These are phyloP conservation scores for Sweltsa coloradensis DNA, from an alignment of 1,140 invertebrate genomes.

Conservation along the genomic window DNA sequence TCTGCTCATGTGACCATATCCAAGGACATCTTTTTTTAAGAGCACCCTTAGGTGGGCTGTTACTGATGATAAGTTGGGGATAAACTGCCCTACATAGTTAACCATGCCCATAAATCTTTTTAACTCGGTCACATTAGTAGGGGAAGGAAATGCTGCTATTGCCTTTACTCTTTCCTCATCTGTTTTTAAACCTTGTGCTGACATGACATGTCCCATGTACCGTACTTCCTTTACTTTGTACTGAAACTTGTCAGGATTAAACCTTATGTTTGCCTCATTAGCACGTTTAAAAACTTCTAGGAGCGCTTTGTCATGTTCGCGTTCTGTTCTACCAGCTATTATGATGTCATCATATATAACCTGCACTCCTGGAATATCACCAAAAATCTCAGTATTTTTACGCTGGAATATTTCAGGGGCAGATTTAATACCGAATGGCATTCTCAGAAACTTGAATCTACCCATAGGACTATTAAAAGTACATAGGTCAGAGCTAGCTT, in stretches of 20 bases:
- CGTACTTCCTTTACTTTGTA: slow-evolving; percentile 9
- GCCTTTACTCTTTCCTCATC: slow-evolving; percentile 27
- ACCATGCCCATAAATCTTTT: slow-evolving; percentile 25
- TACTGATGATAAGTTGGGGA: slow-evolving; percentile 16
- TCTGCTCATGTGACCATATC: slow-evolving; percentile 14
- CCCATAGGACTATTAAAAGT: slow-evolving; percentile 35
- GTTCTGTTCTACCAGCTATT: slow-evolving; percentile 10
- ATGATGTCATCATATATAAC: slow-evolving; percentile 28
- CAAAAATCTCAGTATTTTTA: slow-evolving; percentile 17
- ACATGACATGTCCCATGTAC: neutral
- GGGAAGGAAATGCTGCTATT: slow-evolving; percentile 23
- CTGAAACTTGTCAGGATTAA: neutral
- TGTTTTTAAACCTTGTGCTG: slow-evolving; percentile 18
- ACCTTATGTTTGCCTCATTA: neutral
- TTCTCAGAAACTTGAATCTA: slow-evolving; percentile 25
- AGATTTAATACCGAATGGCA: slow-evolving; percentile 30
- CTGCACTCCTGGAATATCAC: slow-evolving; percentile 22
- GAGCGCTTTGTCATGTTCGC: neutral
- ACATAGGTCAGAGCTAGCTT: slow-evolving; percentile 25
- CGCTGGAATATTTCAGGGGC: slow-evolving; percentile 23
- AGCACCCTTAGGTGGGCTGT: slow-evolving; percentile 13
- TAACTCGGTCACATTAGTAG: slow-evolving; percentile 23
- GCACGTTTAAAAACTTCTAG: neutral
- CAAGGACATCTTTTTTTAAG: slow-evolving; percentile 15
- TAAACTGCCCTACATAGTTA: slow-evolving; percentile 22